These are phyloP conservation scores for Archaeoteleia sp. DNA, from an alignment of 2,888 invertebrate genomes.

Conservation along the genomic window DNA sequence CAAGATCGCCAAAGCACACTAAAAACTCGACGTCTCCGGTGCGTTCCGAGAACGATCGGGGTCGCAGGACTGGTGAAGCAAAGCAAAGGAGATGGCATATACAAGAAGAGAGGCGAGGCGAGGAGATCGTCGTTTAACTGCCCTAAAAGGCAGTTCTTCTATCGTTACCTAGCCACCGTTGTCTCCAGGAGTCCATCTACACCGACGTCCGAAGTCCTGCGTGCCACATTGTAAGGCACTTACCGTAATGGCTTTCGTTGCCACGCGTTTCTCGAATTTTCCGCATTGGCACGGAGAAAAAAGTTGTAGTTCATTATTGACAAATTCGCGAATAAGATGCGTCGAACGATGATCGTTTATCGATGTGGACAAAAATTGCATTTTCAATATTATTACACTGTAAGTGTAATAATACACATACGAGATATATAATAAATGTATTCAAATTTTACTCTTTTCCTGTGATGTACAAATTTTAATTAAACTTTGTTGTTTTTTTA, in stretches of 20 bases:
- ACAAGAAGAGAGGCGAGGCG: slow-evolving; percentile 56
- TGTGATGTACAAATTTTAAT: no score
- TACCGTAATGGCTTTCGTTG: slow-evolving; percentile 51
- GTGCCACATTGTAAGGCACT: slow-evolving; percentile 40
- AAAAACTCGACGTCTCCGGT: slow-evolving; percentile 65
- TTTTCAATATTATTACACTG: no score
- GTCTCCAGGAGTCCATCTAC: slow-evolving; percentile 58
- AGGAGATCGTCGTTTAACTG: slow-evolving; percentile 65
- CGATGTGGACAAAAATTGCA: no score
- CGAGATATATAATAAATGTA: no score
- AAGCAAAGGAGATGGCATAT: slow-evolving; percentile 52
- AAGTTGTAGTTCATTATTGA: background rate
- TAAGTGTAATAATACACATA: no score
- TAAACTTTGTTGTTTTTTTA: no score
- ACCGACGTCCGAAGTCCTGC: slow-evolving; percentile 46
- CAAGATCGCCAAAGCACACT: slow-evolving; percentile 60
- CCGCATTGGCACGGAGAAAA: slow-evolving; percentile 17
- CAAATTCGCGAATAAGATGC: background rate
- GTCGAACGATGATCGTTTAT: no score
- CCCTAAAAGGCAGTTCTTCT: slow-evolving; percentile 70
- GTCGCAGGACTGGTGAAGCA: slow-evolving; percentile 67
- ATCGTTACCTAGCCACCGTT: slow-evolving; percentile 63
- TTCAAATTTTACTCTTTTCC: no score
- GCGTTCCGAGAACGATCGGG: slow-evolving; percentile 69
- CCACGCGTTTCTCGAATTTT: slow-evolving; percentile 49